Percentiles rank a stretch among this genome's conserved stretches.
These are phyloP conservation scores for Physocephala rufipes DNA, from an alignment of 2,888 invertebrate genomes.

Conservation along the genomic window DNA sequence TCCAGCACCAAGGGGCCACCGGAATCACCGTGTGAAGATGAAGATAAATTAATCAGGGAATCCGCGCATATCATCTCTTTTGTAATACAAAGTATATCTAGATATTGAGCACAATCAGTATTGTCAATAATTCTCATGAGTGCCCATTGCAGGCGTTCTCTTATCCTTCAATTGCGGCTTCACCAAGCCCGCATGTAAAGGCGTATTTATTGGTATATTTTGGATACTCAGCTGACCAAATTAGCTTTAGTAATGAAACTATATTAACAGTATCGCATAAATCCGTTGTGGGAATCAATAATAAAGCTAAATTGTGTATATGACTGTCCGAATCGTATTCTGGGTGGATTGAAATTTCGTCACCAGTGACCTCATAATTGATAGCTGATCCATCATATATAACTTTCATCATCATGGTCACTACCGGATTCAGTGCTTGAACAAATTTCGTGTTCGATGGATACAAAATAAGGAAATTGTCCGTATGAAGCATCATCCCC, in stretches of 20 bases:
- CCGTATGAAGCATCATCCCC: not conserved
- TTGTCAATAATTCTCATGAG: not conserved
- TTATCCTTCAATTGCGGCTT: too few relatives aligned
- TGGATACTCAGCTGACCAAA: not conserved
- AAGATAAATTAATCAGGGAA: slow-evolving; percentile 33
- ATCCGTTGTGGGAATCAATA: not conserved
- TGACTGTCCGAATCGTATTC: too few relatives aligned
- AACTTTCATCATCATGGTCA: too few relatives aligned
- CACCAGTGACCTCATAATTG: too few relatives aligned
- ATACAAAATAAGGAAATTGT: slow-evolving; percentile 11
- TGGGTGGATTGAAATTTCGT: too few relatives aligned
- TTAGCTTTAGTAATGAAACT: not conserved
- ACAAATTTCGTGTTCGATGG: not conserved
- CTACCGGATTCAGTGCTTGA: too few relatives aligned
- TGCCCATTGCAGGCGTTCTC: not conserved
- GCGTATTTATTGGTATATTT: not conserved
- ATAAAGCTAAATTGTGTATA: not conserved
- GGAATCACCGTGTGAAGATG: slow-evolving; percentile 58
- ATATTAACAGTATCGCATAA: not conserved
- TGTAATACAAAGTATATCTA: not conserved
- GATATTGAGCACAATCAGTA: not conserved
- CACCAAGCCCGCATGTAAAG: not conserved
- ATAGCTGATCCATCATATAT: too few relatives aligned
- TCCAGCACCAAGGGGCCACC: slow-evolving; percentile 56
- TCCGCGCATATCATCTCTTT: not conserved